Conservation (phyloP, 2,888 invertebrate species). For the Temnothorax unifasciatus region DNA sequence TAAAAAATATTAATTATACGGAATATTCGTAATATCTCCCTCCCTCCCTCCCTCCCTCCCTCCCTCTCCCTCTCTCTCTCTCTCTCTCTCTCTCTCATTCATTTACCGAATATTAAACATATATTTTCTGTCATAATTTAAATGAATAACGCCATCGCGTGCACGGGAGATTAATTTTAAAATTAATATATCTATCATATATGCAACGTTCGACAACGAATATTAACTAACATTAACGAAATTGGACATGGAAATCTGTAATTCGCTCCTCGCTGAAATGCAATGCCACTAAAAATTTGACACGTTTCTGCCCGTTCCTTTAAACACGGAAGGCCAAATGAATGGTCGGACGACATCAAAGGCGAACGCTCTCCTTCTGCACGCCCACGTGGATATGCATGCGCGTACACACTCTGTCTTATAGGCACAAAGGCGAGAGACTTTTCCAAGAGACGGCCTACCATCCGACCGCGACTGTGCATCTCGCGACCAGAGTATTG, state of each 20-base stretch:
- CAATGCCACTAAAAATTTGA: background rate
- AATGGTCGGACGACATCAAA: slow-evolving; percentile 44
- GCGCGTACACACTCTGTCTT: slow-evolving; percentile 11
- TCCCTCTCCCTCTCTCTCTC: background rate
- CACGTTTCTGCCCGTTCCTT: background rate
- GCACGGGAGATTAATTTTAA: slow-evolving; percentile 23
- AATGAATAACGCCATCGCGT: background rate
- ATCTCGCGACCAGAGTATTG: slow-evolving; percentile 19
- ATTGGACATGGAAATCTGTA: background rate
- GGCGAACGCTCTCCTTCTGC: slow-evolving; percentile 2
- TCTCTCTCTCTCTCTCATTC: background rate
- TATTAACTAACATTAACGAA: slow-evolving; percentile 7
- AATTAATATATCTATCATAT: slow-evolving; percentile 15
- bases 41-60: background rate
- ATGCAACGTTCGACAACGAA: background rate
- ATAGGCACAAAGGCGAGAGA: slow-evolving; percentile 24
- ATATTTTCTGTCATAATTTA: slow-evolving; percentile 7
- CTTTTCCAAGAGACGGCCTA: slow-evolving; percentile 38
- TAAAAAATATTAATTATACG: slow-evolving; percentile 20
- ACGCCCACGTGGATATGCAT: slow-evolving; percentile 17
- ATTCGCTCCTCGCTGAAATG: background rate
- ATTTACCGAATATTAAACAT: background rate
- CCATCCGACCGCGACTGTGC: slow-evolving; percentile 12
- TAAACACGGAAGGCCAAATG: slow-evolving; percentile 44
- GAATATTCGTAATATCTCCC: background rate